Base-by-base conservation (phyloP, 2,888 invertebrate species). In the Orthosia incerta region DNA sequence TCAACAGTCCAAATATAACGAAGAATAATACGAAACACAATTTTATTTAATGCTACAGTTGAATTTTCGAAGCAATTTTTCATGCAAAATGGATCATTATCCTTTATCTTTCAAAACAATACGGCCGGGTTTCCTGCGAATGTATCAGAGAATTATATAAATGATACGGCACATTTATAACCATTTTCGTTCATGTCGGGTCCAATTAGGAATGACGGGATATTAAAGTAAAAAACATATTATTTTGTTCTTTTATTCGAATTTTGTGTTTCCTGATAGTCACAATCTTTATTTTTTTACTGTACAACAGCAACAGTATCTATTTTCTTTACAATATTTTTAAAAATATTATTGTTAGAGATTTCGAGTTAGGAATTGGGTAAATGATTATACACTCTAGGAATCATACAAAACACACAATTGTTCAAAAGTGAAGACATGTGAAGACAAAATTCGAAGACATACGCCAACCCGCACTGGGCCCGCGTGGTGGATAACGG, bases 21-120 rank as follows among this genome's bases (percentile, higher is more conserved):
- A 46, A 16, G 64, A 51, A 64, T 45, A n/a, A 20, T 51, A 39
- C 12, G 9, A 7, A n/a, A 57, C 9, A 26, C 11, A 60, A 59
- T 26, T 59, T 61, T 16, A 60, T 48, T 48, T 60, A 67, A 74
- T 60, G 39, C 18, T 13, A 53, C 31, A 39, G 48, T 26, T 50
- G 23, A 62, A 39, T 55, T 55, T 53, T 26, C 48, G 26, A 23
- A 26, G 57, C 51, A 74, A 53, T 62, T 48, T 76, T 75, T 76
- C 53, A 75, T 70, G 59, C 59, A 39, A 70, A 75, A 26, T 16
- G 48, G 7, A 39, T 55, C 70, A 75, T 74, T 76, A 75, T 63
- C 75, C 45, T 55, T 51, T 60, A 53, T 59, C 20, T 53, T 57
- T 39, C 48, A 46, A 61, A 75, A 68, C 55, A 74, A 74, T 61